phyloP scores from a whole-genome alignment of 2,888 invertebrate genomes.

The Leucania comma region DNA sequence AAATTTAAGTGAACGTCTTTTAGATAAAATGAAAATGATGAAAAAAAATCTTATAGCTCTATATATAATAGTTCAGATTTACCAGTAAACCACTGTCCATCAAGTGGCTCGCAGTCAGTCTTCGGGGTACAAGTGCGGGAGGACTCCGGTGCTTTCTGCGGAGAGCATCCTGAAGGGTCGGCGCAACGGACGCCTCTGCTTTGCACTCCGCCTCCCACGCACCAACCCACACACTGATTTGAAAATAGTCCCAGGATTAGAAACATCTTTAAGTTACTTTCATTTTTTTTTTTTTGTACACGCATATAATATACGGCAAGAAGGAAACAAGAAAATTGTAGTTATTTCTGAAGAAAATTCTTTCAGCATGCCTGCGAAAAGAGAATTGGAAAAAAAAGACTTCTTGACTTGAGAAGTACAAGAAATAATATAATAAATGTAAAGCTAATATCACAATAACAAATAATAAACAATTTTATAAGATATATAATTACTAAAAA shows the following conservation, averaged over 20 bases:
- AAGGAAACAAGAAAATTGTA: too few species aligned
- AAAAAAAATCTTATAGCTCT: too few species aligned
- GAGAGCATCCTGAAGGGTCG: slow-evolving; percentile 92
- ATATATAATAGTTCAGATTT: slow-evolving; percentile 22
- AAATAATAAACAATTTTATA: too few species aligned
- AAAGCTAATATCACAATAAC: too few species aligned
- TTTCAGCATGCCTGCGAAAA: too few species aligned
- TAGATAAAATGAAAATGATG: too few species aligned
- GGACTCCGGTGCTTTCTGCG: slow-evolving; percentile 90
- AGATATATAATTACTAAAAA: too few species aligned
- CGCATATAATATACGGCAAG: not conserved
- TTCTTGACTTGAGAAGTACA: too few species aligned
- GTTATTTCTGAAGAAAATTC: too few species aligned
- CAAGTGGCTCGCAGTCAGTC: slow-evolving; percentile 91
- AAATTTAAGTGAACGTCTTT: too few species aligned
- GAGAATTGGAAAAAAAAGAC: too few species aligned
- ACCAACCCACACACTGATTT: slow-evolving; percentile 94
- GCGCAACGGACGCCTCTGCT: slow-evolving; percentile 93
- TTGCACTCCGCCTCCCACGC: slow-evolving; percentile 94
- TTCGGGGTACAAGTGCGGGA: slow-evolving; percentile 92
- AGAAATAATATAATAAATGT: too few species aligned
- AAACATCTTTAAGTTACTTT: not conserved
- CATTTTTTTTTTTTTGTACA: not conserved
- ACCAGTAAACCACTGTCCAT: slow-evolving; percentile 96
- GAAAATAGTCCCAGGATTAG: slow-evolving; percentile 40